Conservation (phyloP, 35 echinoderm and acorn worm species). For the Ophioderma brevispina region DNA sequence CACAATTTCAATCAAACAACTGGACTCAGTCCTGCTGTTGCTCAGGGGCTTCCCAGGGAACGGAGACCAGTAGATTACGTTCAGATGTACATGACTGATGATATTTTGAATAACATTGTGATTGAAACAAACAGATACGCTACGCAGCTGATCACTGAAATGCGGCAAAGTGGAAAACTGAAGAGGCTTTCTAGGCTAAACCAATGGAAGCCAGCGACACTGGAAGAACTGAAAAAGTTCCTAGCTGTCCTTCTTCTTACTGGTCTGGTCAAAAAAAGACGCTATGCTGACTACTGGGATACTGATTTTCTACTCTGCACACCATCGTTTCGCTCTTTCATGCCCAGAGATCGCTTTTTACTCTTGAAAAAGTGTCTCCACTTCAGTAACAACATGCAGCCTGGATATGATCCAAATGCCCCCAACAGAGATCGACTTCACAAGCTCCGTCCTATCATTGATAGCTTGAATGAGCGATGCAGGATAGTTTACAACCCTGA, state of each 20-base stretch:
- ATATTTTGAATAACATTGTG: slow-evolving; percentile 17
- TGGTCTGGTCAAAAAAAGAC: slow-evolving; percentile 14
- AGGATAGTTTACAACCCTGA: no score
- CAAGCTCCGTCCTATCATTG: slow-evolving; percentile 22
- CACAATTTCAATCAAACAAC: slow-evolving; percentile 30
- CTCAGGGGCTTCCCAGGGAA: slow-evolving; percentile 23
- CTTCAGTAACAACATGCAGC: slow-evolving; percentile 20
- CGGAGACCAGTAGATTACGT: slow-evolving; percentile 24
- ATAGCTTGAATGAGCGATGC: slow-evolving; percentile 18
- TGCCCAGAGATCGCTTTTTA: slow-evolving; percentile 10
- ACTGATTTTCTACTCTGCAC: neutral
- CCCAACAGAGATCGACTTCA: slow-evolving; percentile 13
- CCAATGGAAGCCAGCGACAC: neutral
- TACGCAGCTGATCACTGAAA: slow-evolving; percentile 21
- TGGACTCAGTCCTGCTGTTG: neutral
- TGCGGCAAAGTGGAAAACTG: no score
- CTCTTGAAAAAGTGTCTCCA: neutral
- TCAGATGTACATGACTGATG: slow-evolving; percentile 25
- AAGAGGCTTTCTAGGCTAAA: no score
- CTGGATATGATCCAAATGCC: slow-evolving; percentile 29
- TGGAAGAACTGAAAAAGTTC: slow-evolving; percentile 20
- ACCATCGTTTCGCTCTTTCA: neutral
- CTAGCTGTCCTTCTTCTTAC: neutral
- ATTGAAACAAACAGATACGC: no score
- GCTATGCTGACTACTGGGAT: slow-evolving; percentile 12